A percentile compares a stretch with the other conserved stretches of the same genome.
Conservation (phyloP, 2,797 vertebrate species). For the Microctenopoma steveboyesi region DNA sequence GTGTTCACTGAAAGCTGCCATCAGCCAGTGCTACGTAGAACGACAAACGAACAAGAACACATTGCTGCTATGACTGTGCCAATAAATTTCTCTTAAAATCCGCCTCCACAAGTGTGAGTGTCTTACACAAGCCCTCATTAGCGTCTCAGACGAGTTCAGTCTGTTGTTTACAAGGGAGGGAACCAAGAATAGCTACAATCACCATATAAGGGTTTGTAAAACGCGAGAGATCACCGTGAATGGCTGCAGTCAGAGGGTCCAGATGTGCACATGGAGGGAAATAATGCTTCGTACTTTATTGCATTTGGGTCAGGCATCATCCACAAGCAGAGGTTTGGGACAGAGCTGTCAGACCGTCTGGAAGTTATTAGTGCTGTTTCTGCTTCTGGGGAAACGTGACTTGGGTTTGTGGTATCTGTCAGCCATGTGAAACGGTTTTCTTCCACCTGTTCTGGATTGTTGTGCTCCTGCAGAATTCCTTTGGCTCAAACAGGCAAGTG, state of each 20-base stretch:
- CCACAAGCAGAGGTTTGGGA: neutral
- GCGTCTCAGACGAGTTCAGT: neutral
- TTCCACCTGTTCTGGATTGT: neutral
- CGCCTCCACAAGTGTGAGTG: conserved; percentile 12
- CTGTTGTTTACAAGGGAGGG: conserved; percentile 9
- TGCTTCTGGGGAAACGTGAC: neutral
- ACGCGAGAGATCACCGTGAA: neutral
- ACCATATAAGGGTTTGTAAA: conserved; percentile 18
- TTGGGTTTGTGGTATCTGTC: neutral
- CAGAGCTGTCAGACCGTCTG: no score
- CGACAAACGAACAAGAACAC: conserved; percentile 66
- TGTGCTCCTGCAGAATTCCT: neutral
- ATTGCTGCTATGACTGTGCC: conserved; percentile 80
- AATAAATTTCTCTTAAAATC: conserved; percentile 73
- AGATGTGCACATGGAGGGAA: neutral
- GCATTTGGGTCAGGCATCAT: neutral
- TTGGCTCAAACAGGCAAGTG: conserved; percentile 9
- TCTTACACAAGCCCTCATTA: conserved; percentile 22
- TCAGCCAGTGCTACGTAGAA: conserved; percentile 38
- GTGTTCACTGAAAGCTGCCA: conserved; percentile 34
- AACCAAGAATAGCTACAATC: neutral
- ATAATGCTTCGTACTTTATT: conserved; percentile 8
- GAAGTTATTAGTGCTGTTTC: neutral
- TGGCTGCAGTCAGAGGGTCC: neutral
- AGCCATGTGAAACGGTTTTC: neutral